Conservation (phyloP, 2,888 invertebrate genomes). For the Ormyrus pomaceus region DNA sequence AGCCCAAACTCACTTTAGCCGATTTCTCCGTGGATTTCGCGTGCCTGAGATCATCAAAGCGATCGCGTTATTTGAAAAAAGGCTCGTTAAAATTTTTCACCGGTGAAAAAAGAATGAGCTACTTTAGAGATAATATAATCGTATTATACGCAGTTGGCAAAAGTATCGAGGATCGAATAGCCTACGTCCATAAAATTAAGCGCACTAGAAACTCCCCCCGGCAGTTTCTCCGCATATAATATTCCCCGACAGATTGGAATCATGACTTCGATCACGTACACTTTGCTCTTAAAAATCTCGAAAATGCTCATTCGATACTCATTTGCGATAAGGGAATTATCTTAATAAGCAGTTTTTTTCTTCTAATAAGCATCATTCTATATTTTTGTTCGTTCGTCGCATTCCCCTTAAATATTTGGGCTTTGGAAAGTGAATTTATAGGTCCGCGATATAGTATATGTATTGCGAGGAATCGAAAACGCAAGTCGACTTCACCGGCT, state of each 20-base stretch:
- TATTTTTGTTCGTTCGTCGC: too few species aligned
- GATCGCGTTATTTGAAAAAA: conserved; percentile 17
- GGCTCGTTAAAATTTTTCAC: background rate
- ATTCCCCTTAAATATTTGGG: too few species aligned
- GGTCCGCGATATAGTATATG: too few species aligned
- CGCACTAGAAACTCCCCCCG: conserved; percentile 16
- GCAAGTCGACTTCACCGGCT: conserved; percentile 24
- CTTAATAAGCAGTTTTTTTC: background rate
- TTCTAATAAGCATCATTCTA: too few species aligned
- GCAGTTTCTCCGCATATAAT: background rate
- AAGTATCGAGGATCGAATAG: background rate
- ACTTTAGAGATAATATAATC: background rate
- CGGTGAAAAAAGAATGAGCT: background rate
- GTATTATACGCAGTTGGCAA: background rate
- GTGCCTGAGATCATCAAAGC: background rate
- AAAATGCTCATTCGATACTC: background rate
- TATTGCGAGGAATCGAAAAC: background rate
- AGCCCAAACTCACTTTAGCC: background rate
- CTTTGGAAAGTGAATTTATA: too few species aligned
- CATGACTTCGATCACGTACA: background rate
- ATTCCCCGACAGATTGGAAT: conserved; percentile 14
- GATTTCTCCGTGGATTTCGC: conserved; percentile 16
- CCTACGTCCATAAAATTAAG: background rate
- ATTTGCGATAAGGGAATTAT: conserved; percentile 15
- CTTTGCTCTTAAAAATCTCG: background rate